Percentiles rank a stretch among this genome's conserved stretches.
Evolutionary conservation across 2,113 vertebrate species (phyloP).

Genomic region (Neoarius graeffei): DNA sequence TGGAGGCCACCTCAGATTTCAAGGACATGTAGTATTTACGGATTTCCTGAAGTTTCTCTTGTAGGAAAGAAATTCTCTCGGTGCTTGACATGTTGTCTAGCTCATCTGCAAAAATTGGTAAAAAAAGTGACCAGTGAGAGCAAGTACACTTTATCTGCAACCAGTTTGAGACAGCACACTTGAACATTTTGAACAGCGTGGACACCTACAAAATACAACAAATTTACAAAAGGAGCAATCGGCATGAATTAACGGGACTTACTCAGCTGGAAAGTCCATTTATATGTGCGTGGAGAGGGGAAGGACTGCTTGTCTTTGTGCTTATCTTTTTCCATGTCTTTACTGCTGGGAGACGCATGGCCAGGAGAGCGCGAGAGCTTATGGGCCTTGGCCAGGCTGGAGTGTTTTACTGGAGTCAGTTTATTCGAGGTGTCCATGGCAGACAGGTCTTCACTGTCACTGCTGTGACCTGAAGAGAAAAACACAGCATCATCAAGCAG

Average conservation of each 20-base stretch:
- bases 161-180: neutral
- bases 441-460: slow-evolving; percentile 91
- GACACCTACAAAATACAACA: neutral
- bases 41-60: slow-evolving; percentile 98
- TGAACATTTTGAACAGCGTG: neutral
- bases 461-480: slow-evolving; percentile 84
- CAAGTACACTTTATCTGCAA: neutral
- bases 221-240: neutral
- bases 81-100: slow-evolving; percentile 91
- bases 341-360: slow-evolving; percentile 78
- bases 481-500: neutral
- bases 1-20: slow-evolving; percentile 98
- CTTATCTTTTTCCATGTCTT: slow-evolving; percentile 84
- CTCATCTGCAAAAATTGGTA: slow-evolving; percentile 76
- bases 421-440: slow-evolving; percentile 79
- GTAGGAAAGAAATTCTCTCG: slow-evolving; percentile 93
- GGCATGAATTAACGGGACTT: slow-evolving; percentile 56
- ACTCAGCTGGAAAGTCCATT: slow-evolving; percentile 97
- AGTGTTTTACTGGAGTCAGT: slow-evolving; percentile 82
- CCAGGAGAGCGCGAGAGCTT: slow-evolving; percentile 81
- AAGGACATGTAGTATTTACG: slow-evolving; percentile 96
- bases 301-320: slow-evolving; percentile 85
- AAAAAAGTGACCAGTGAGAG: slow-evolving; percentile 2
- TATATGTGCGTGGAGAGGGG: slow-evolving; percentile 86
- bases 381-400: slow-evolving; percentile 78